These are phyloP conservation scores for Todiramphus saurophagus DNA, from an alignment of 2,113 vertebrate species.

Conservation along the genomic window DNA sequence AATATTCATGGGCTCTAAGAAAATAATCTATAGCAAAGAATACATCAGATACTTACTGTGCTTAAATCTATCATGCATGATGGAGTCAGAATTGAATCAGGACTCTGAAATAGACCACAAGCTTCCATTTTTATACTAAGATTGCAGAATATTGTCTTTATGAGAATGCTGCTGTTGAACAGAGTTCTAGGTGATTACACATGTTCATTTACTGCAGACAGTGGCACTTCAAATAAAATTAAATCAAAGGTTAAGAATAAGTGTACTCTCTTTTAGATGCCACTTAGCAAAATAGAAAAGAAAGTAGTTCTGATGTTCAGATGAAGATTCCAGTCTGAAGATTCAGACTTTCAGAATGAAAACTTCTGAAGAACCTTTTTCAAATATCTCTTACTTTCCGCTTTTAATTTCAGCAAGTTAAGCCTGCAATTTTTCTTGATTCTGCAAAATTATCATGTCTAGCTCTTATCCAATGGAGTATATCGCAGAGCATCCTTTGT, in stretches of 20 bases:
- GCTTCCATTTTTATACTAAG: neutral
- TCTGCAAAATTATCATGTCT: neutral
- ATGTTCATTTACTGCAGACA: neutral
- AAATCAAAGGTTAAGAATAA: neutral
- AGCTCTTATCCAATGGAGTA: neutral
- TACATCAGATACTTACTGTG: neutral
- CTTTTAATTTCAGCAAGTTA: neutral
- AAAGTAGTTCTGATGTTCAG: neutral
- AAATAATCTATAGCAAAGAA: neutral
- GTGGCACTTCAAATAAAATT: neutral
- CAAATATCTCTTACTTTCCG: neutral
- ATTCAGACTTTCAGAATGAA: neutral
- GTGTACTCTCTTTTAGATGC: neutral
- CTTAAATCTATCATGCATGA: neutral
- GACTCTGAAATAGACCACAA: neutral
- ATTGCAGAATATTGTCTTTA: neutral
- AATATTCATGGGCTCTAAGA: constrained; percentile 34
- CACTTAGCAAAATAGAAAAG: neutral
- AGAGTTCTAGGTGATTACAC: neutral
- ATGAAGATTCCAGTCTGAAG: neutral
- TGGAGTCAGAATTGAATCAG: neutral
- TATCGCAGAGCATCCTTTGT: neutral
- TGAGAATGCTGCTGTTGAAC: neutral
- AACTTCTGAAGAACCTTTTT: neutral
- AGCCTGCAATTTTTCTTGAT: neutral